Evolutionary conservation across 2,797 vertebrate genomes (phyloP).

Genomic region (Syngnathus rostellatus): DNA sequence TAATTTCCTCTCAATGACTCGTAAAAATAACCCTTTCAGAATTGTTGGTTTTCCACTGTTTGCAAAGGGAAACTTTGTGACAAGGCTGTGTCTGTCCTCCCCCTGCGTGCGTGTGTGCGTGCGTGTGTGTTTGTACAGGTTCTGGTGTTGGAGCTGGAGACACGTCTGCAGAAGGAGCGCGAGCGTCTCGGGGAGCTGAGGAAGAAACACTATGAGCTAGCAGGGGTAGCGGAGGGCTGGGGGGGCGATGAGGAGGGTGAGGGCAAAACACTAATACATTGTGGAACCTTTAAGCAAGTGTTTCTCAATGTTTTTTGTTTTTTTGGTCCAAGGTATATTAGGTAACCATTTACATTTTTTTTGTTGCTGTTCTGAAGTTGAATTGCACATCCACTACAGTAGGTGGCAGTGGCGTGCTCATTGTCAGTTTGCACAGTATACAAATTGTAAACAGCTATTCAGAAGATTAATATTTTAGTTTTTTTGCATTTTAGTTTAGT

Average conservation of each 20-base stretch:
- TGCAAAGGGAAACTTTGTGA: neutral
- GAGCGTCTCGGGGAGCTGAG: conserved; percentile 89
- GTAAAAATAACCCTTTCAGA: neutral
- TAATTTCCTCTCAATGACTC: conserved; percentile 1
- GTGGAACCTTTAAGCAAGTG: neutral
- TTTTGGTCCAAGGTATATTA: neutral
- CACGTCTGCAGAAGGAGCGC: conserved; percentile 87
- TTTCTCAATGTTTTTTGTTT: neutral
- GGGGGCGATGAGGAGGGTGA: conserved; percentile 71
- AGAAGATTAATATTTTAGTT: no score
- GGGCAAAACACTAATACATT: neutral
- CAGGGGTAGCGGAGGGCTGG: conserved; percentile 91
- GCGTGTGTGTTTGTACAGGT: conserved; percentile 67
- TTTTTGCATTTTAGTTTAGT: no score
- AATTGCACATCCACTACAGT: no score
- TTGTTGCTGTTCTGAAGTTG: no score
- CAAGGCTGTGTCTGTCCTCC: neutral
- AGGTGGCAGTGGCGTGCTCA: no score
- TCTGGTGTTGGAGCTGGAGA: conserved; percentile 90
- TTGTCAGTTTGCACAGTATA: no score
- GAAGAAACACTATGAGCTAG: conserved; percentile 95
- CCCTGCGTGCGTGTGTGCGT: neutral
- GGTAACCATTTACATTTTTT: no score
- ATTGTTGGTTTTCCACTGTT: neutral
- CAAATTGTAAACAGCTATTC: no score